These are phyloP conservation scores for Toxotes chatareus DNA, from an alignment of 2,113 vertebrate genomes.

Conservation along the genomic window DNA sequence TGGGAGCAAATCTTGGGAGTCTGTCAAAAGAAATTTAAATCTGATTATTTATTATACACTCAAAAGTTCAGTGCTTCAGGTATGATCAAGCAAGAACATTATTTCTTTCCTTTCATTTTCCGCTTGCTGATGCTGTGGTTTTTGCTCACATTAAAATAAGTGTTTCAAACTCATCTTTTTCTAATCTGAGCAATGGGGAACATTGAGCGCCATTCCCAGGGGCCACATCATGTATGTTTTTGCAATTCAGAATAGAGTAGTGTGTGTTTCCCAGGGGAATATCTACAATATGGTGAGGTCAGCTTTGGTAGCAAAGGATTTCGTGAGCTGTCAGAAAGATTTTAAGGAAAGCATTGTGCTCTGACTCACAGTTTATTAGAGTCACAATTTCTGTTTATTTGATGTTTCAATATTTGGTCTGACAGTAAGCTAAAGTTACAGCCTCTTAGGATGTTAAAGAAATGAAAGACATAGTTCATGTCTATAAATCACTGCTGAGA, in stretches of 20 bases:
- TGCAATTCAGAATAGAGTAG: not conserved
- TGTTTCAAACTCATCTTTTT: not conserved
- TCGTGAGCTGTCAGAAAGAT: constrained; percentile 6
- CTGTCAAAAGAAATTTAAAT: constrained; percentile 20
- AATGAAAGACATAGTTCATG: not conserved
- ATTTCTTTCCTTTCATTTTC: not conserved
- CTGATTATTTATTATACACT: constrained; percentile 20
- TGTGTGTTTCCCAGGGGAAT: not conserved
- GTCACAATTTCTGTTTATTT: not conserved
- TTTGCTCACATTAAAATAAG: not conserved
- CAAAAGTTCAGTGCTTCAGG: constrained; percentile 6
- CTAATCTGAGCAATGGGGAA: not conserved
- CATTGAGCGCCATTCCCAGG: not conserved
- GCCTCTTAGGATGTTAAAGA: not conserved
- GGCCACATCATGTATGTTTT: not conserved
- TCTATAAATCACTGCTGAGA: not conserved
- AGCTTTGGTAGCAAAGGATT: constrained; percentile 17
- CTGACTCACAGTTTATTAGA: not conserved
- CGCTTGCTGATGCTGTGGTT: not conserved
- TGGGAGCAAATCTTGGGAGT: constrained; percentile 17
- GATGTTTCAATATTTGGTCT: constrained; percentile 7
- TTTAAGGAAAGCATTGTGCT: not conserved
- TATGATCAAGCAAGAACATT: not conserved
- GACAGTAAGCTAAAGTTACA: not conserved
- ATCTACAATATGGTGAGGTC: not conserved